Percentiles rank a stretch among this genome's conserved stretches.
phyloP scores from a whole-genome alignment of 2,797 vertebrate species.

The Gadopsis marmoratus region DNA sequence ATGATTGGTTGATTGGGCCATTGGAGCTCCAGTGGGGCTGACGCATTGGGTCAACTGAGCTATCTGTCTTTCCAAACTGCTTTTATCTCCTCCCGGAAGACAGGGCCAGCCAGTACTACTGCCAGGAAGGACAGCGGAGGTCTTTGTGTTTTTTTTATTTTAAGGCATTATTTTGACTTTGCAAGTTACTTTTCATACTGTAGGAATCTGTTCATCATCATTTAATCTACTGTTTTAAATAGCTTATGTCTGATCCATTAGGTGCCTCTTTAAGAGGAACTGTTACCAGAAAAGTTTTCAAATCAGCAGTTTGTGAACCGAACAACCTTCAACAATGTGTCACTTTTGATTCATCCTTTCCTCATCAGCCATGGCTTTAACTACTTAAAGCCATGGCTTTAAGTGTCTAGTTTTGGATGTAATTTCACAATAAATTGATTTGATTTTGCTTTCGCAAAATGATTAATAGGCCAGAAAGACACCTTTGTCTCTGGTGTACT shows the following conservation, averaged over 20 bases:
- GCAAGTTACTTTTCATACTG: neutral
- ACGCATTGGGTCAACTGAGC: conserved; percentile 61
- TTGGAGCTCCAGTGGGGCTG: conserved; percentile 44
- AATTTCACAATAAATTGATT: conserved; percentile 12
- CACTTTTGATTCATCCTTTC: neutral
- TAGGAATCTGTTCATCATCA: conserved; percentile 21
- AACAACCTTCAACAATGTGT: conserved; percentile 9
- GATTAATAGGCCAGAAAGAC: neutral
- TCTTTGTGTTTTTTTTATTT: conserved; percentile 5
- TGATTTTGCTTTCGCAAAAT: conserved; percentile 4
- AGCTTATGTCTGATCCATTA: conserved; percentile 13
- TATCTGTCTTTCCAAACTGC: conserved; percentile 61
- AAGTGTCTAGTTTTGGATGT: neutral
- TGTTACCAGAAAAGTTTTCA: conserved; percentile 39
- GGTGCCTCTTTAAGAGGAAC: neutral
- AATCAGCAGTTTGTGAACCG: conserved; percentile 1
- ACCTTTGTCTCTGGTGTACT: neutral
- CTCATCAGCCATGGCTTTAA: neutral
- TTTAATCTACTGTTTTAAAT: conserved; percentile 14
- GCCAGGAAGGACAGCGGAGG: conserved; percentile 31
- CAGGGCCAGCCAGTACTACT: conserved; percentile 9
- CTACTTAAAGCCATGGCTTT: neutral
- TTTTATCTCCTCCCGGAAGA: conserved; percentile 67
- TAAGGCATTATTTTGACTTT: conserved; percentile 24
- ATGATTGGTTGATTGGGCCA: conserved; percentile 77